phyloP scores from a whole-genome alignment of 2,888 invertebrate genomes.

The Eurytoma adleriae region DNA sequence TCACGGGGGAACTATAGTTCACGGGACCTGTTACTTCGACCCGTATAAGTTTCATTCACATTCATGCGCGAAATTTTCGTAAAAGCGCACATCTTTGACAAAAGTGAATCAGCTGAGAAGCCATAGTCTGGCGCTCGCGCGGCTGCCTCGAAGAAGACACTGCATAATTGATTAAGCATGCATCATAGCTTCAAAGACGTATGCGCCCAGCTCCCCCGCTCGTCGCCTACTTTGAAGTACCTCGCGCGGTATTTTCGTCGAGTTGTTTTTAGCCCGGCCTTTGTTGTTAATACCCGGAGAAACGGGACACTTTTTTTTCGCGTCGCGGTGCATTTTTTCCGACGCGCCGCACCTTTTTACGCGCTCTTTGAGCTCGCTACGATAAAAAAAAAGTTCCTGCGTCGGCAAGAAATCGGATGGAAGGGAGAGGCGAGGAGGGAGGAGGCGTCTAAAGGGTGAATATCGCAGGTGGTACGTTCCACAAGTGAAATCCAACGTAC shows the following conservation, averaged over 20 bases:
- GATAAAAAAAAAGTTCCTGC: constrained; percentile 18
- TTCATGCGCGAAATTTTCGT: no score
- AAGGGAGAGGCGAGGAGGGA: background rate
- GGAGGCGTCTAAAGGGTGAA: background rate
- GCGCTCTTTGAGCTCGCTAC: background rate
- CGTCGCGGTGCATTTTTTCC: background rate
- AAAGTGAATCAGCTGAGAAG: no score
- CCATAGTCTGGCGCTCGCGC: no score
- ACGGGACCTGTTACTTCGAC: no score
- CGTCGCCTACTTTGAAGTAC: constrained; percentile 15
- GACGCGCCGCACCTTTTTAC: background rate
- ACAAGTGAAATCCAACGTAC: constrained; percentile 41
- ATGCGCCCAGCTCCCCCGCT: background rate
- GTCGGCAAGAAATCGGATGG: constrained; percentile 38
- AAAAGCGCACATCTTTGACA: no score
- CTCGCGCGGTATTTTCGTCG: constrained; percentile 23
- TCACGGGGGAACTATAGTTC: no score
- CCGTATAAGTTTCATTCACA: no score
- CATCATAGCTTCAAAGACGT: constrained; percentile 7
- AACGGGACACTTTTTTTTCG: constrained; percentile 3
- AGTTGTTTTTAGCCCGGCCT: constrained; percentile 24
- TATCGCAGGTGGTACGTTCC: background rate
- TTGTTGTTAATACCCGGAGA: background rate
- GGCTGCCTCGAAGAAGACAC: no score
- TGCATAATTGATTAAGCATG: constrained; percentile 30